Evolutionary conservation across 2,797 vertebrate genomes (phyloP).

Genomic region (Pyrrhura leucotis): DNA sequence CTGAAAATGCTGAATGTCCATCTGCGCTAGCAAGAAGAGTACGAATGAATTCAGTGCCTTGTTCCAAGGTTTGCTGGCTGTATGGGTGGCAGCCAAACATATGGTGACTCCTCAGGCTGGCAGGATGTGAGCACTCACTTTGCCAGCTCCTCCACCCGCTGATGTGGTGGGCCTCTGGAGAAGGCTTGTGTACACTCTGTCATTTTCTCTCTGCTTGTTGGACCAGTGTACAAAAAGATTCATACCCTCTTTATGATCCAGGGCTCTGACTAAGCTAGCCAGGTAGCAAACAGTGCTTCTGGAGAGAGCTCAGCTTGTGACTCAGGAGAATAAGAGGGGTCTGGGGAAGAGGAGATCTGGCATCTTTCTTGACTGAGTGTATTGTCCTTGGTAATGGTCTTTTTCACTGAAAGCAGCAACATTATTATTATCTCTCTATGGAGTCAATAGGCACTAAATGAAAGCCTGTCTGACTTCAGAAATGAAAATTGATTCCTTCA

Average conservation of each 20-base stretch:
- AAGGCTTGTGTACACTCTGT: background rate
- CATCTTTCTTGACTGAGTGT: background rate
- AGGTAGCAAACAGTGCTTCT: background rate
- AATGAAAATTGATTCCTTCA: slow-evolving; percentile 54
- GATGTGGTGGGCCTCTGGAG: background rate
- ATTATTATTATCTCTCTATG: slow-evolving; percentile 14
- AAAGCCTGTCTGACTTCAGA: slow-evolving; percentile 24
- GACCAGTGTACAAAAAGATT: background rate
- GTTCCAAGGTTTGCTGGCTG: slow-evolving; percentile 9
- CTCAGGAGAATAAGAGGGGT: background rate
- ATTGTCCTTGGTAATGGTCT: background rate
- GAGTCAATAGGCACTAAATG: slow-evolving; percentile 31
- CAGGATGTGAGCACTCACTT: background rate
- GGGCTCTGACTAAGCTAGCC: background rate
- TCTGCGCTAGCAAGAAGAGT: background rate
- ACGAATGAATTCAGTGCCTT: background rate
- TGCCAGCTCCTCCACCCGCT: background rate
- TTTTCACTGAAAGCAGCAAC: slow-evolving; percentile 11
- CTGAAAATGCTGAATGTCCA: background rate
- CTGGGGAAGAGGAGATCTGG: background rate
- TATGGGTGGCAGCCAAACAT: slow-evolving; percentile 41
- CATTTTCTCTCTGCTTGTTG: background rate
- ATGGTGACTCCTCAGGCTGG: background rate
- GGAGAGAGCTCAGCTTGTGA: background rate
- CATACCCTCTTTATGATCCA: background rate